These are phyloP conservation scores for Buphagus erythrorhynchus DNA, from an alignment of 2,797 vertebrate genomes.

Conservation along the genomic window DNA sequence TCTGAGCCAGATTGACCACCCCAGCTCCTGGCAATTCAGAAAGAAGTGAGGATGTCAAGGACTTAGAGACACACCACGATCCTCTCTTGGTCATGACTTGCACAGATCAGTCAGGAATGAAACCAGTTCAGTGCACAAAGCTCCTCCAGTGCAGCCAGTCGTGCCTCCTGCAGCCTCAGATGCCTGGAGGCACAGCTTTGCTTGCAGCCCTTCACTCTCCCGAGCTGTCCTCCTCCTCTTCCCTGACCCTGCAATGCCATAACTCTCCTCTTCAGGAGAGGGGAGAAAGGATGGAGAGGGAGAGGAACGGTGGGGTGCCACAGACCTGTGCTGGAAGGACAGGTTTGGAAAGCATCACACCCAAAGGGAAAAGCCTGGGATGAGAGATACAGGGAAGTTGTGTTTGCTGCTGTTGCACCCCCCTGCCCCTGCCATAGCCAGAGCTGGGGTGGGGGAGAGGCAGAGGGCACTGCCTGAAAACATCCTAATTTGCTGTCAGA, in stretches of 20 bases:
- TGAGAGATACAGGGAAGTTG: fast-evolving
- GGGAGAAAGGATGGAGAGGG: neutral
- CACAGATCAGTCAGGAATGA: neutral
- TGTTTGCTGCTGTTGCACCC: neutral
- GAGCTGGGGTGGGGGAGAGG: neutral
- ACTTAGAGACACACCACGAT: neutral
- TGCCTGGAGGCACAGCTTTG: neutral
- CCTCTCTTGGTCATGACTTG: neutral
- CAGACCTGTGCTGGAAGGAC: neutral
- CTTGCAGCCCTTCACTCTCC: neutral
- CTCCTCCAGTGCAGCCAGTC: fast-evolving
- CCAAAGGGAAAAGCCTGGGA: neutral
- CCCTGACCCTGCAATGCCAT: neutral
- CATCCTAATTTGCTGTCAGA: neutral
- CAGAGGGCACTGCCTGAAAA: neutral
- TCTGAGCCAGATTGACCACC: neutral
- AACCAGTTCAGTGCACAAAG: neutral
- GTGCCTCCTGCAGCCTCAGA: neutral
- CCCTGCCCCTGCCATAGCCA: neutral
- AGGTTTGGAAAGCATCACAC: fast-evolving
- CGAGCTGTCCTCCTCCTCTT: fast-evolving
- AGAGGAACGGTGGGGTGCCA: fast-evolving
- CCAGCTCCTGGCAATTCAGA: neutral
- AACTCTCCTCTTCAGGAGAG: neutral
- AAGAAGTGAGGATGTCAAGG: neutral